phyloP scores from a whole-genome alignment of 2,797 vertebrate genomes.

The Tokudaia muenninki region DNA sequence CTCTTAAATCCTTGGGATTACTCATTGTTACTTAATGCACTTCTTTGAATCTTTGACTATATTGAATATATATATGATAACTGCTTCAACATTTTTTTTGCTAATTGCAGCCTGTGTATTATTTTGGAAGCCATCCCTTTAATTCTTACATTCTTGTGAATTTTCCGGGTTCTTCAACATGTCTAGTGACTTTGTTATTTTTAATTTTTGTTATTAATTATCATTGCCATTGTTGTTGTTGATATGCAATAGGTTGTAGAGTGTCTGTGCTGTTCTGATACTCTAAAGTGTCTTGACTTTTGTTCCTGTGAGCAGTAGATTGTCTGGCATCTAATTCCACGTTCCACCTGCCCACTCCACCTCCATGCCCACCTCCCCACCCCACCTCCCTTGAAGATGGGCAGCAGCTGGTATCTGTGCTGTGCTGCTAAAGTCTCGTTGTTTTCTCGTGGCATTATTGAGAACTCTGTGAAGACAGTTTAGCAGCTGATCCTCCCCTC shows the following conservation, averaged over 20 bases:
- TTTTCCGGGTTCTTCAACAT: not conserved
- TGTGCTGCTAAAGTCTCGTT: not conserved
- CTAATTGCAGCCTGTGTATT: not conserved
- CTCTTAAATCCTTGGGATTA: not conserved
- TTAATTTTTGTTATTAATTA: not conserved
- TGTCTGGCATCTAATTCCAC: not conserved
- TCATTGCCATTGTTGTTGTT: not conserved
- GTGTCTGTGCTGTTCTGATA: not conserved
- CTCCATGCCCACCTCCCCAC: too few relatives aligned
- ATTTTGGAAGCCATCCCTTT: not conserved
- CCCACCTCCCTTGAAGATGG: too few relatives aligned
- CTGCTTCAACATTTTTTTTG: not conserved
- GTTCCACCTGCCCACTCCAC: not conserved
- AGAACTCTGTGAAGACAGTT: not conserved
- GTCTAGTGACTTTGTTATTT: not conserved
- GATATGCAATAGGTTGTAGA: too few relatives aligned
- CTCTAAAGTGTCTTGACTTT: not conserved
- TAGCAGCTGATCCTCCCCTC: rapidly evolving
- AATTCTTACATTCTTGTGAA: not conserved
- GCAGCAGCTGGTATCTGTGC: not conserved
- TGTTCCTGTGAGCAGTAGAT: not conserved
- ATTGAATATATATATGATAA: not conserved
- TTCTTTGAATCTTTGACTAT: not conserved
- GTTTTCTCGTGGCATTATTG: not conserved
- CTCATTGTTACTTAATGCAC: not conserved